A percentile compares a stretch with the other conserved stretches of the same genome.
Conservation (phyloP, 2,113 vertebrate genomes). For the Lagopus leucura region DNA sequence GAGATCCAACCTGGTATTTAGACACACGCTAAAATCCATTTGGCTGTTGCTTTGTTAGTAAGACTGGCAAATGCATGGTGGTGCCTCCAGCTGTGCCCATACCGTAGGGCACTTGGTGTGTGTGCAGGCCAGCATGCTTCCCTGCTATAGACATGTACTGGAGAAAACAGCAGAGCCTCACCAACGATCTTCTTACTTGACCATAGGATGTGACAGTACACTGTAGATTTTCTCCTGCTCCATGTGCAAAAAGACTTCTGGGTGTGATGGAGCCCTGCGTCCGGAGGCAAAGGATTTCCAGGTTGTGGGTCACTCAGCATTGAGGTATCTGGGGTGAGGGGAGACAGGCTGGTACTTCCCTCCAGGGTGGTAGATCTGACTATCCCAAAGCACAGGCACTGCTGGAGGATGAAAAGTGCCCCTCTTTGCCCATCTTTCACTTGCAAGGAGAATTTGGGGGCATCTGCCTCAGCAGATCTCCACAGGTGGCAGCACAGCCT, state of each 20-base stretch:
- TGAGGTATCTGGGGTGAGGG: not conserved
- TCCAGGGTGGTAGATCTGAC: not conserved
- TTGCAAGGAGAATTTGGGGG: not conserved
- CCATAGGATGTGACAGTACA: not conserved
- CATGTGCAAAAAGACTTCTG: not conserved
- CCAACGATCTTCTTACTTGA: not conserved
- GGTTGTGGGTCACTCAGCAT: not conserved
- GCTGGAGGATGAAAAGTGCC: not conserved
- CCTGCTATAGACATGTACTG: fast-evolving
- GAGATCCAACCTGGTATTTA: not conserved
- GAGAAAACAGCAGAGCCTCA: not conserved
- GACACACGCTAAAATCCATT: fast-evolving
- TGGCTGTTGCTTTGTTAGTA: not conserved
- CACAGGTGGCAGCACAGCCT: fast-evolving
- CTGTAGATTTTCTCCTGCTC: not conserved
- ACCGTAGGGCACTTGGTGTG: not conserved
- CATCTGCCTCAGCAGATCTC: not conserved
- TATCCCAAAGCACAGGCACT: not conserved
- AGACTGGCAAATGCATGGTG: fast-evolving
- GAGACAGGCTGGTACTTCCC: not conserved
- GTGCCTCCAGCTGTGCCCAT: not conserved
- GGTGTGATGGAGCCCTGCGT: not conserved
- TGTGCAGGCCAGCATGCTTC: not conserved
- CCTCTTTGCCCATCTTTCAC: not conserved
- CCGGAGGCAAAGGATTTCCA: not conserved